Percentiles rank a stretch among this genome's conserved stretches.
Evolutionary conservation across 2,888 invertebrate species (phyloP).

Genomic region (Sicus ferrugineus): DNA sequence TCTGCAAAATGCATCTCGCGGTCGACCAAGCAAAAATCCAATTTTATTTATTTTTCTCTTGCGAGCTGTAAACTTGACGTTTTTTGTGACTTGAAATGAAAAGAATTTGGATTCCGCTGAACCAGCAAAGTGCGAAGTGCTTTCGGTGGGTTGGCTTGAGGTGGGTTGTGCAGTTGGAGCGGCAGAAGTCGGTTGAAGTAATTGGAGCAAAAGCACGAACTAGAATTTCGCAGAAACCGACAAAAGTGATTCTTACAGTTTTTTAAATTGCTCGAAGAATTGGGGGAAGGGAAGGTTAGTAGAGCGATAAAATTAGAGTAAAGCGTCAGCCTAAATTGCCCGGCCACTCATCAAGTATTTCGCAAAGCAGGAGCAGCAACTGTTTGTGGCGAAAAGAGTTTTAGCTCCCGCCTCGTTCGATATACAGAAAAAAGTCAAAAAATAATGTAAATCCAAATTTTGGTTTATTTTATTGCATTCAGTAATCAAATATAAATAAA

Average conservation of each 20-base stretch:
- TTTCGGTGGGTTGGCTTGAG: too few species aligned
- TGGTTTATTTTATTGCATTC: too few species aligned
- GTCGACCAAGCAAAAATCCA: background rate
- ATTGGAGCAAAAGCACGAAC: conserved; percentile 23
- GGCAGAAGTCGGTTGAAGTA: too few species aligned
- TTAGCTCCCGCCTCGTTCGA: too few species aligned
- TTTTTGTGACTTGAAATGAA: conserved; percentile 3
- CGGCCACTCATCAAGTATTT: too few species aligned
- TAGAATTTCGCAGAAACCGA: conserved; percentile 3
- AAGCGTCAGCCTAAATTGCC: background rate
- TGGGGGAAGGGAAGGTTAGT: background rate
- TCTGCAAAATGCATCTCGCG: background rate
- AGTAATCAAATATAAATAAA: too few species aligned
- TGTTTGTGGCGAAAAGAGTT: too few species aligned
- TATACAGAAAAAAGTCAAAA: too few species aligned
- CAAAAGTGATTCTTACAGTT: background rate
- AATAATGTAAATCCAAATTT: too few species aligned
- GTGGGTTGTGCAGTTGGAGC: too few species aligned
- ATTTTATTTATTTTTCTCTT: conserved; percentile 1
- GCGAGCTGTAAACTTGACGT: conserved; percentile 17
- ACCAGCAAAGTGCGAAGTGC: background rate
- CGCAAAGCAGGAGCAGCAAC: too few species aligned
- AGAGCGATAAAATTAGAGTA: background rate
- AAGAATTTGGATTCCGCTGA: conserved; percentile 28
- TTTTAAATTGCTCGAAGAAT: too few species aligned